Evolutionary conservation across 37 sponge, comb jelly and placozoan species (phyloP), one percentile per base, ranked within the genome.

Genomic region (Amphimedon queenslandica): DNA sequence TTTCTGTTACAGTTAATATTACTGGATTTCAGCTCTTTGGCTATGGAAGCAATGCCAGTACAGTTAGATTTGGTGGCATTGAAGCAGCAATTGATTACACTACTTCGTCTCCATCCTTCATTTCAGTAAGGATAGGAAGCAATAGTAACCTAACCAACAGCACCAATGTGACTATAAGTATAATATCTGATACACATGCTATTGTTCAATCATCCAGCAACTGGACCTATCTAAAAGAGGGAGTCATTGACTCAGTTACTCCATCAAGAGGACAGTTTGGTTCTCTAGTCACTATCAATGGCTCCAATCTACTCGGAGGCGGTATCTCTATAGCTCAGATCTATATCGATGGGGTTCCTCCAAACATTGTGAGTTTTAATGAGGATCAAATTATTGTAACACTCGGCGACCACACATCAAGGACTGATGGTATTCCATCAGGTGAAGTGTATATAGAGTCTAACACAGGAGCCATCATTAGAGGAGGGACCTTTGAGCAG

Each of bases 401-500:
- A 3, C 73, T 82, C 61, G 76, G 78, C 0, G 73, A 72, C 30
- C 21, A 76, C n/a, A 21, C 13, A 5, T 13, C 37, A 1, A 58
- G 24, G 5, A 31, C 20, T 18, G 30, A 33, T 4, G 27, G 16
- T 1, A 34, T 56, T 34, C 57, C 42, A 28, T 78, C 81, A 0
- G 51, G 72, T 36, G 60, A 72, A 21, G 77, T 87, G 25, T 69
- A 57, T 66, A 82, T 92, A 5, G 60, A 57, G 66, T 56, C 93
- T 2, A 57, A 84, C 66, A 84, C 93, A 30, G 93, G 93, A 47
- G 88, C 93, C 27, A 39, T 83, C 0, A 76, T 86, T 13, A 42
- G 42, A 24, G 85, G 85, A 20, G 79, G 77, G 2, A 8, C 63
- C 23, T 92, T 83, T 42, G 64, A 51, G 1, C 83, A 80, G 41